Conservation (phyloP, 2,113 vertebrate species). For the Zosterops hypoxanthus region DNA sequence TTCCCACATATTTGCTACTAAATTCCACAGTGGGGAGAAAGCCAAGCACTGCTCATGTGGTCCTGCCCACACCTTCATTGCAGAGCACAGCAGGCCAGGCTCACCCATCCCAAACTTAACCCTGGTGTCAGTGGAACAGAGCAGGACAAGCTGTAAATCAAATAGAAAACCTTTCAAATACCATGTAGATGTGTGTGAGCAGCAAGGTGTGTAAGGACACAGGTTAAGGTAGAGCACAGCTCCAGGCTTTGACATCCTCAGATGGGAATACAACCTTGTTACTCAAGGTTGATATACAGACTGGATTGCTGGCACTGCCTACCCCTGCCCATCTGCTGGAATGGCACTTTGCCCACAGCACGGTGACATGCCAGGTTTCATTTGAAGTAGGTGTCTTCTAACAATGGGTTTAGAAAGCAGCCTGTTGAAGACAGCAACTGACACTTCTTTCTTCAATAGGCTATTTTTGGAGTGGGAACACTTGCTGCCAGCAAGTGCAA, state of each 20-base stretch:
- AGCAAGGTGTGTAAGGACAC: background rate
- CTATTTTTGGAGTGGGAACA: conserved; percentile 53
- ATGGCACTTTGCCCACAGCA: conserved; percentile 6
- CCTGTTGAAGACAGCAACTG: conserved; percentile 53
- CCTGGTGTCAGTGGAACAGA: background rate
- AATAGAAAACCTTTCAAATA: background rate
- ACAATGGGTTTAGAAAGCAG: conserved; percentile 47
- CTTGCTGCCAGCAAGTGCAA: conserved; percentile 39
- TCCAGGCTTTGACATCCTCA: background rate
- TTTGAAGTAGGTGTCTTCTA: conserved; percentile 44
- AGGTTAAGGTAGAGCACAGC: background rate
- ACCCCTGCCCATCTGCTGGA: conserved; percentile 48
- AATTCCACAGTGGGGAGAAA: background rate
- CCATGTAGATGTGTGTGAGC: background rate
- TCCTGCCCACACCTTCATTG: background rate
- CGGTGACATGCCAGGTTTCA: conserved; percentile 35
- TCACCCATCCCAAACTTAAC: background rate
- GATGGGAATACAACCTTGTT: conserved; percentile 39
- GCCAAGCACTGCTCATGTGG: rapidly evolving
- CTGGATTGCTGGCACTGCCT: conserved; percentile 33
- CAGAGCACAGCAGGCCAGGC: background rate
- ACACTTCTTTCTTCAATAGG: conserved; percentile 36
- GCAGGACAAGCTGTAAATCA: background rate
- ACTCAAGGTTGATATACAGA: conserved; percentile 22
- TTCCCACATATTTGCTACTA: background rate